Evolutionary conservation across 2,888 invertebrate genomes (phyloP), one percentile per base, ranked within the genome.

Genomic region (Zhuqinia jingwanae): DNA sequence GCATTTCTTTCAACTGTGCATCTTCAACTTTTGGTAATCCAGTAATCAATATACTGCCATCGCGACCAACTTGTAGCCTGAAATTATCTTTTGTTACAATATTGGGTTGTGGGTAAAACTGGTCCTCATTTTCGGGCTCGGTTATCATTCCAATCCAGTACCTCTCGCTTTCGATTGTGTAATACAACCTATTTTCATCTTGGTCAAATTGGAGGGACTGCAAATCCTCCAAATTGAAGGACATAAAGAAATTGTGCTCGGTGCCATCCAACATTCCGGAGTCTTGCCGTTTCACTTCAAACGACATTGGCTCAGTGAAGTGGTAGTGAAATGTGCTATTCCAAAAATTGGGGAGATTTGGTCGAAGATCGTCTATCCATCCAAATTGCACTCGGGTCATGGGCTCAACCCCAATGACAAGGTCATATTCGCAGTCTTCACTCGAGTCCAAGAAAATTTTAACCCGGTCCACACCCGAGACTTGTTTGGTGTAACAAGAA

Each of bases 51-150:
- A 36, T 6, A 36, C 36, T 36, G 30, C 45, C 58, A 25, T 58
- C 81, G 0, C 36, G 25, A 0, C 56, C 56, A 11, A 81, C 27
- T n/a, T 58, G 58, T 20, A 81, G 36, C 17, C 27, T 11, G 25
- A 73, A 81, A 0, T 47, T 47, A 11, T 81, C 81, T 1, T 58
- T 1, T 10, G 81, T 81, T 1, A 81, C 42, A 30, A 81, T 81
- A 15, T n/a, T 73, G 22, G 81, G 81, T 22, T 81, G 70, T 22
- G n/a, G 1, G 27, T 81, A 81, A 73, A 73, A 81, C 22, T 70
- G 73, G 0, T 81, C 81, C 2, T 30, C 10, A 15, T 11, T 2
- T 0, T 5, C 25, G 5, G 13, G 45, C 25, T n/a, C 45, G n/a
- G 27, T 15, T 20, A 78, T 63, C 78, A 78, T 78, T 25, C 17